Conservation (phyloP, 2,797 vertebrate species). For the Mus minutoides region DNA sequence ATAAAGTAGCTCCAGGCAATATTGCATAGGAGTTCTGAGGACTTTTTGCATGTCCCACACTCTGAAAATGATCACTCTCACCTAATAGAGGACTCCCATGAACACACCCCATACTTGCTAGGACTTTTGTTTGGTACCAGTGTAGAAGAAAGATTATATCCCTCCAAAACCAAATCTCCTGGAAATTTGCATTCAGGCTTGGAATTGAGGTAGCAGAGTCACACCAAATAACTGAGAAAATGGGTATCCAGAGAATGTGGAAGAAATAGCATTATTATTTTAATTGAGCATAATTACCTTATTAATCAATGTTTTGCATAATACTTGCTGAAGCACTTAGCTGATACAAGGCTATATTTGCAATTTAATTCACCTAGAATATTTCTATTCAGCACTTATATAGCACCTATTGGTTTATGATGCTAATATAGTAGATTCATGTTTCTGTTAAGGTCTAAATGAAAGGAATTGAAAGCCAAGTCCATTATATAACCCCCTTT, state of each 20-base stretch:
- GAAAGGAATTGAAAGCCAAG: constrained; percentile 81
- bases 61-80: not conserved
- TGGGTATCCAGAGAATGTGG: constrained; percentile 51
- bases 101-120: not conserved
- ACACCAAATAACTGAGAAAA: constrained; percentile 36
- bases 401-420: constrained; percentile 81
- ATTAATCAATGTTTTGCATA: constrained; percentile 78
- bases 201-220: constrained; percentile 37
- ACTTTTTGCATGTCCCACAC: not conserved
- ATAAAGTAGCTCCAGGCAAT: not conserved
- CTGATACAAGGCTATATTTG: constrained; percentile 66
- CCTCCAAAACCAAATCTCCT: constrained; percentile 53
- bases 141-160: not conserved
- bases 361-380: constrained; percentile 75
- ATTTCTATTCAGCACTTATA: constrained; percentile 80
- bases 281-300: constrained; percentile 77
- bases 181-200: constrained; percentile 49
- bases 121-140: not conserved
- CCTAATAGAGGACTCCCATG: not conserved
- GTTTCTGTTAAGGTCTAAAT: constrained; percentile 80
- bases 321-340: constrained; percentile 75
- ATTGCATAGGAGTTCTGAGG: not conserved
- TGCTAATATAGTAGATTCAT: constrained; percentile 83
- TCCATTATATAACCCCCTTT: constrained; percentile 79
- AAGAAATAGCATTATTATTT: constrained; percentile 74